Base-by-base conservation (phyloP, 1,140 invertebrate genomes). In the Oedothorax gibbosus region DNA sequence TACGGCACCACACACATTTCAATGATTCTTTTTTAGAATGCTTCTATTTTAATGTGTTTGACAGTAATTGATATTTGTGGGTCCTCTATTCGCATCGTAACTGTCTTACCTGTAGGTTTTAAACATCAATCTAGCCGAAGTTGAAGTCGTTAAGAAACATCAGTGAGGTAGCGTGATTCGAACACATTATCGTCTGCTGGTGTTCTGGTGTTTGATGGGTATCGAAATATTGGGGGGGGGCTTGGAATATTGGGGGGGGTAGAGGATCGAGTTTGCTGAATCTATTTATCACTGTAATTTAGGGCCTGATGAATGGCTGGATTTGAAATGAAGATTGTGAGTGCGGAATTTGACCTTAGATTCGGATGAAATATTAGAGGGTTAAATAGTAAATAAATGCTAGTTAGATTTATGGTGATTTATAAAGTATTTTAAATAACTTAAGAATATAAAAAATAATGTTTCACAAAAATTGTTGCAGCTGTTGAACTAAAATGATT, bases 21-120 rank as follows among this genome's bases (percentile, higher is more conserved):
- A 35, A 35, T 35, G 5, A 35, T 35, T 35, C 35, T 35, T 35
- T 35, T 35, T 35, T 35, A 35, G 1, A 35, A 35, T 71, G 57
- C 54, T 50, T 51, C 68, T 51, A 49, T 71, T 71, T 71, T 71
- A 71, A 71, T 71, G 49, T 49, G 15, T 53, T 18, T 18, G 68
- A 71, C 14, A 51, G 68, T 53, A 71, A 71, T 54, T 71, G 68
- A 71, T 71, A 71, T 71, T 71, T 71, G 68, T 51, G 68, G 53
- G 49, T 71, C 49, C 20, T 53, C 65, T 35, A 35, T 68, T 11
- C 20, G 65, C 50, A 18, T 18, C 50, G 68, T 53, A 54, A 71
- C 68, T 51, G 68, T 71, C 50, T 71, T 53, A 71, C 68, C 50
- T 71, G 50, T 7, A 71, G 8, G 50, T 71, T 14, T 51, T 11